These are phyloP conservation scores for Crocuta crocuta DNA, from an alignment of 2,113 vertebrate genomes.

Conservation along the genomic window DNA sequence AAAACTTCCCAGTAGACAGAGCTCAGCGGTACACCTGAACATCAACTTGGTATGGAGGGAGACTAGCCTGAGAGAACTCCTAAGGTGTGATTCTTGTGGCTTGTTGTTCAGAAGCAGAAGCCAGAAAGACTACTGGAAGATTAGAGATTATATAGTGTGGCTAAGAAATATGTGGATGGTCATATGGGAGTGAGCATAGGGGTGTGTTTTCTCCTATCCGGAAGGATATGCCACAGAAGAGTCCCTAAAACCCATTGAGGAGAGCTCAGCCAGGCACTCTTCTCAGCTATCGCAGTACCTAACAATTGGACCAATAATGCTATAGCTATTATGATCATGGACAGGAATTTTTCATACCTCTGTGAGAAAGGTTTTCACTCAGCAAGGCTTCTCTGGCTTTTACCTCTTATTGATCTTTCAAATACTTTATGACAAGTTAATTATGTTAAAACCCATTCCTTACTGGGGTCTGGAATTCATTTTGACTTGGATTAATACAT, in stretches of 20 bases:
- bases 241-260: not conserved
- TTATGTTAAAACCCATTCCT: not conserved
- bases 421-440: not conserved
- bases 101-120: not conserved
- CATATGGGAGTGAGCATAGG: not conserved
- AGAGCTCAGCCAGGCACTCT: not conserved
- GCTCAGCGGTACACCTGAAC: too few species aligned
- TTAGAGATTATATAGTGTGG: not conserved
- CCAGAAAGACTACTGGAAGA: not conserved
- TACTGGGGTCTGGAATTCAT: not conserved
- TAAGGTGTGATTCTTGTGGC: not conserved
- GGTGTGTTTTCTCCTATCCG: not conserved
- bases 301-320: not conserved
- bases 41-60: not conserved
- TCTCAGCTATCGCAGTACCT: not conserved
- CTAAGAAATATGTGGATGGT: not conserved
- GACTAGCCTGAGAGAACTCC: not conserved
- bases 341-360: not conserved
- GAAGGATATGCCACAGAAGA: not conserved
- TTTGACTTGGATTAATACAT: not conserved
- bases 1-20: not conserved
- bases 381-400: not conserved
- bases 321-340: not conserved
- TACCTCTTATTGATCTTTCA: not conserved
- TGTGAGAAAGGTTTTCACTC: not conserved